Evolutionary conservation across 1,140 invertebrate genomes (phyloP), one percentile per base, ranked within the genome.

Genomic region (Hestina assimilis): DNA sequence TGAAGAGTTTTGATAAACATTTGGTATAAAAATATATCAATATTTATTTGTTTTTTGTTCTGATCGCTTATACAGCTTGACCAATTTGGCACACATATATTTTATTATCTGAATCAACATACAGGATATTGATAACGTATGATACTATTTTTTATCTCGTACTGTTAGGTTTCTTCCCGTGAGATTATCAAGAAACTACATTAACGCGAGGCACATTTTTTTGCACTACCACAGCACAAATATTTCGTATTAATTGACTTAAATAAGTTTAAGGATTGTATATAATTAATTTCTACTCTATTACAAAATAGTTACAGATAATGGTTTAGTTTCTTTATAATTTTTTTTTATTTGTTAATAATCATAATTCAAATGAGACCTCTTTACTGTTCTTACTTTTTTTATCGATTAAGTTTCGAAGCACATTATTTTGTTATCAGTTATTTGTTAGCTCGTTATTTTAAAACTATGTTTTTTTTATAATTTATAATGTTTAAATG

Each of bases 181-280:
- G n/a, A n/a, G n/a, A n/a, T n/a, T n/a, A n/a, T n/a, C n/a, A n/a
- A n/a, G n/a, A n/a, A n/a, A n/a, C n/a, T n/a, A n/a, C n/a, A n/a
- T n/a, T n/a, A n/a, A n/a, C n/a, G n/a, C n/a, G n/a, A n/a, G n/a
- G n/a, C n/a, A n/a, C n/a, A n/a, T n/a, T n/a, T n/a, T n/a, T n/a
- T n/a, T n/a, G n/a, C n/a, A n/a, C n/a, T n/a, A n/a, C n/a, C n/a
- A n/a, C n/a, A n/a, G n/a, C n/a, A n/a, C n/a, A n/a, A n/a, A n/a
- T 38, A 17, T 17, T 38, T 7, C 33, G 33, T 17, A 38, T 38
- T 38, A 38, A 38, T 38, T 17, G 33, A 38, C 33, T 38, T 38
- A 38, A n/a, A 38, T 38, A 38, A 38, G 8, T 38, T 4, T 38
- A 38, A 38, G 33, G 33, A 35, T 9, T 38, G 33, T 38, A 38